These are phyloP conservation scores for Cyrtorhinus lividipennis DNA, from an alignment of 1,140 invertebrate genomes.

Conservation along the genomic window DNA sequence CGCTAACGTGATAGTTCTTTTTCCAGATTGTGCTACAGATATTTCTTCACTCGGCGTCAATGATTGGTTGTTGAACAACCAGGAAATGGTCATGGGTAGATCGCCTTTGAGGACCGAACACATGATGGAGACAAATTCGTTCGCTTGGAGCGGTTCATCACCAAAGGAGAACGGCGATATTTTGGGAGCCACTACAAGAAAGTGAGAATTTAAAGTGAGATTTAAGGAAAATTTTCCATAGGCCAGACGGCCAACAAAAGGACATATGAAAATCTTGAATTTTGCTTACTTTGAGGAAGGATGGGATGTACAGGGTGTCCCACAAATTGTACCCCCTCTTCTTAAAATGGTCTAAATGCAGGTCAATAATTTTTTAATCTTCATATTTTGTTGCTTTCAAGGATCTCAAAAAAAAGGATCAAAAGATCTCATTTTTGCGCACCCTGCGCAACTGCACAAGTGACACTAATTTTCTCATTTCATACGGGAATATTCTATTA, in stretches of 20 bases:
- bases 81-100: constrained; percentile 54
- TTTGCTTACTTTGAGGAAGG: constrained; percentile 49
- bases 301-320: too few species aligned
- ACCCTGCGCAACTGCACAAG: too few species aligned
- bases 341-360: too few species aligned
- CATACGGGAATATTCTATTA: too few species aligned
- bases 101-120: constrained; percentile 66
- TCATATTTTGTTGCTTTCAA: too few species aligned
- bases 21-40: constrained; percentile 34
- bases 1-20: constrained; percentile 27
- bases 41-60: constrained; percentile 37
- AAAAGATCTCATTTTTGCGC: too few species aligned
- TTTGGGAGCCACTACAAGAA: constrained; percentile 50
- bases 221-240: constrained; percentile 34
- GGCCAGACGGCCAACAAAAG: too few species aligned
- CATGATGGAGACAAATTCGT: constrained; percentile 56
- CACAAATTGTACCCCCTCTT: too few species aligned
- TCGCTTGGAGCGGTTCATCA: constrained; percentile 59
- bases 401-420: too few species aligned
- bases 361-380: too few species aligned
- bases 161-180: constrained; percentile 47
- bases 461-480: too few species aligned
- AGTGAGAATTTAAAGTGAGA: background rate
- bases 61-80: constrained; percentile 45
- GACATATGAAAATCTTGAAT: constrained; percentile 42